Conservation (phyloP, 35 echinoderm and acorn worm species). For the Apostichopus japonicus region DNA sequence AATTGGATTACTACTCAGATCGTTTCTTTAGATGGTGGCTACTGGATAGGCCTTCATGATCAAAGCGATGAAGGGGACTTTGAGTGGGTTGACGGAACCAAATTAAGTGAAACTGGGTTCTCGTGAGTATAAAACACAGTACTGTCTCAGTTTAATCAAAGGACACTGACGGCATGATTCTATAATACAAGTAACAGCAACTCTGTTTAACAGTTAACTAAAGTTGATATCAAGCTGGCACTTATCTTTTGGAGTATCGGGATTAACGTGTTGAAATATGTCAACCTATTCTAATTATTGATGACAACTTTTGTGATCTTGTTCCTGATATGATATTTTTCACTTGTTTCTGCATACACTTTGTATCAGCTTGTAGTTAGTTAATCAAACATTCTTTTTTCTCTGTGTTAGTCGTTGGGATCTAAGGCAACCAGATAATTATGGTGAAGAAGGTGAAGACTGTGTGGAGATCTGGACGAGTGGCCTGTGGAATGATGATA, state of each 20-base stretch:
- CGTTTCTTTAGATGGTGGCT: not conserved
- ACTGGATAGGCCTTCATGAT: constrained; percentile 74
- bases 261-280: too few species aligned
- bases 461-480: constrained; percentile 56
- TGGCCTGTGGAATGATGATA: constrained; percentile 46
- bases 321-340: too few species aligned
- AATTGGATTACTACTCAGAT: constrained; percentile 8
- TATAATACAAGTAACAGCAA: too few species aligned
- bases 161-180: too few species aligned
- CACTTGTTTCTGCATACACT: too few species aligned
- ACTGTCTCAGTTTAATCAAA: not conserved
- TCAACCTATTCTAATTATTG: too few species aligned
- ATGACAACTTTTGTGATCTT: too few species aligned
- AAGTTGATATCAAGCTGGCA: too few species aligned
- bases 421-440: constrained; percentile 61
- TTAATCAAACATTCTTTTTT: not conserved
- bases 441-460: constrained; percentile 56
- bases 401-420: constrained; percentile 58
- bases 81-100: constrained; percentile 76
- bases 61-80: constrained; percentile 50
- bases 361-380: too few species aligned
- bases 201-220: too few species aligned
- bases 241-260: too few species aligned
- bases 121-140: constrained; percentile 3
- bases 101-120: constrained; percentile 41